These are phyloP conservation scores for Penaeus monodon DNA, from an alignment of 2,888 invertebrate species.

Conservation along the genomic window DNA sequence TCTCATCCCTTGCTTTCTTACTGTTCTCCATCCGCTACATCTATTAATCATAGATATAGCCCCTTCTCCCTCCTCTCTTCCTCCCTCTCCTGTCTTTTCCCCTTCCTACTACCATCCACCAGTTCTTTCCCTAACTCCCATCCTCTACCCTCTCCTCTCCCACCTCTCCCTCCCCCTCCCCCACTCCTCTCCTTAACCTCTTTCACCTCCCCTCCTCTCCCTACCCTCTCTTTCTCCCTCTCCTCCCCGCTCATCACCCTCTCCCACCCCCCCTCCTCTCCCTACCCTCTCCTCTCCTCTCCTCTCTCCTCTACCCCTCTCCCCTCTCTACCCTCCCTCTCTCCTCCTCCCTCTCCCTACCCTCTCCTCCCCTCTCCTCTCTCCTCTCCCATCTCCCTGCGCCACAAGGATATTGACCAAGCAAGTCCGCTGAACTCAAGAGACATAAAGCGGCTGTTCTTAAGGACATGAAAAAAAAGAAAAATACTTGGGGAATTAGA, in stretches of 20 bases:
- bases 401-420: no score
- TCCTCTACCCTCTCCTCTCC: not conserved
- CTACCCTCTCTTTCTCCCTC: not conserved
- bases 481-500: no score
- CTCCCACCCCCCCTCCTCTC: not conserved
- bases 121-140: not conserved
- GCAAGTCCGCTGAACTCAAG: no score
- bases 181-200: not conserved
- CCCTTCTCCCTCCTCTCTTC: not conserved
- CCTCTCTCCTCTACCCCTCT: no score
- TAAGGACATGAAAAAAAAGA: no score
- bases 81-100: no score
- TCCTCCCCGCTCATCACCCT: slow-evolving; percentile 21
- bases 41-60: no score
- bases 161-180: not conserved
- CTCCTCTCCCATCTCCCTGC: no score
- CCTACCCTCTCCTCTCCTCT: not conserved
- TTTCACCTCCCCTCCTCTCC: not conserved
- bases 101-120: not conserved
- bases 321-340: no score
- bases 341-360: no score
- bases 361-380: no score
- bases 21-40: not conserved
- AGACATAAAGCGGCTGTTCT: no score
- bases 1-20: not conserved